These are phyloP conservation scores for Catharus fuscescens DNA, from an alignment of 2,113 vertebrate species.

Conservation along the genomic window DNA sequence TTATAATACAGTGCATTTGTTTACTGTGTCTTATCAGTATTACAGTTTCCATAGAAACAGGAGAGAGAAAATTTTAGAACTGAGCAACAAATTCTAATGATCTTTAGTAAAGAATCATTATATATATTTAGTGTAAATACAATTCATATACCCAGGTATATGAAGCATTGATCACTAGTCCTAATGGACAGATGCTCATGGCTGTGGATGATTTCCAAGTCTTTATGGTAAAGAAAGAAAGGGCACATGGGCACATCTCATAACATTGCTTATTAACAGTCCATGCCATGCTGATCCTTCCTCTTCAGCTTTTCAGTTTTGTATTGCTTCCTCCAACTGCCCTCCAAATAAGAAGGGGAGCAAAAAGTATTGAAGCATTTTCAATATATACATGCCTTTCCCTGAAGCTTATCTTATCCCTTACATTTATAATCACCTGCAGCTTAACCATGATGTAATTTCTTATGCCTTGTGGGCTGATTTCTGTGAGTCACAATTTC, in stretches of 20 bases:
- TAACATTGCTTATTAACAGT: background rate
- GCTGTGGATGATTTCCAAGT: background rate
- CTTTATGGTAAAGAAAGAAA: background rate
- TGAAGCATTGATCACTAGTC: background rate
- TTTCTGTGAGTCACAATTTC: conserved; percentile 65
- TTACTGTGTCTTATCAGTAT: conserved; percentile 52
- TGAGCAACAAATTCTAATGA: conserved; percentile 46
- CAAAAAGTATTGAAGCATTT: background rate
- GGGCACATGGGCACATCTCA: background rate
- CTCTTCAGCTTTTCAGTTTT: background rate
- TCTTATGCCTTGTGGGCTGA: conserved; percentile 65
- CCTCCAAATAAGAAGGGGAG: background rate
- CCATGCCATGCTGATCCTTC: background rate
- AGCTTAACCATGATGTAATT: conserved; percentile 61
- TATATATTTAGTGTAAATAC: background rate
- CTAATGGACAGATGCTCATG: background rate
- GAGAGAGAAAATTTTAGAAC: conserved; percentile 34
- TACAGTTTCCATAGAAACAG: conserved; percentile 67
- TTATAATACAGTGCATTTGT: conserved; percentile 39
- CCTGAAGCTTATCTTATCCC: conserved; percentile 10
- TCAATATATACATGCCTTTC: conserved; percentile 3
- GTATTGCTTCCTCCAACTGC: background rate
- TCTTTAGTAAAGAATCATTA: background rate
- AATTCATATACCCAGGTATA: background rate
- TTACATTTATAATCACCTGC: conserved; percentile 65